Evolutionary conservation across 2,113 vertebrate genomes (phyloP), one percentile per base, ranked within the genome.

Genomic region (Peromyscus polionotus): DNA sequence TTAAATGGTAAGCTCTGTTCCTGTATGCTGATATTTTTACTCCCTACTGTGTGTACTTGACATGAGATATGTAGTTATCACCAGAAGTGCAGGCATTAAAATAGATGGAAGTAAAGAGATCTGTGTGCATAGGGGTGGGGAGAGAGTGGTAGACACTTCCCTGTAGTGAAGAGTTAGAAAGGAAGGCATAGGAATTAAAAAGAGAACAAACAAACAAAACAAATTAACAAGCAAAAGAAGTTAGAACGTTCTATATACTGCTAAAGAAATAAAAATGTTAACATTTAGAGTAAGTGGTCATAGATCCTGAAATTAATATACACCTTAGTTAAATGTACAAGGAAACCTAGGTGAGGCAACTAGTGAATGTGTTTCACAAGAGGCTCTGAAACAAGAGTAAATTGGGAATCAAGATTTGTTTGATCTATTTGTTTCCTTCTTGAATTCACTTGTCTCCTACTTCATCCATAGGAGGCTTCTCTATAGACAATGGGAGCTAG

Each of bases 101-200:
- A 91, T 9, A 77, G 61, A 70, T 65, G 95, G 24, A 93, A 77
- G 84, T 95, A 79, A 81, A 67, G 33, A 61, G 6, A 0, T 61
- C 6, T 84, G 24, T 3, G 17, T 72, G 33, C n/a, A 16, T 33
- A 0, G 3, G 16, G 28, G n/a, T 0, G 13, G 31, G 14, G 14
- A 24, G 2, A 2, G 8, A 16, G 31, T 61, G 72, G 42, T 2
- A 89, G 24, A 94, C 86, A 92, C 61, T 92, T 13, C 26, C 87
- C 39, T 81, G 19, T 57, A 86, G 92, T 95, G 48, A 86, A 95
- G 97, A 92, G 6, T 36, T 94, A 42, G 36, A 96, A 97, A 88
- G 36, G 19, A 95, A 93, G n/a, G 10, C 48, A 72, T 16, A 59
- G n/a, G 39, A 93, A 36, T 92, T 63, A 42, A 92, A 90, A 79